A percentile compares a stretch with the other conserved stretches of the same genome.
These are phyloP conservation scores for Mareca penelope DNA, from an alignment of 2,797 vertebrate genomes.

Conservation along the genomic window DNA sequence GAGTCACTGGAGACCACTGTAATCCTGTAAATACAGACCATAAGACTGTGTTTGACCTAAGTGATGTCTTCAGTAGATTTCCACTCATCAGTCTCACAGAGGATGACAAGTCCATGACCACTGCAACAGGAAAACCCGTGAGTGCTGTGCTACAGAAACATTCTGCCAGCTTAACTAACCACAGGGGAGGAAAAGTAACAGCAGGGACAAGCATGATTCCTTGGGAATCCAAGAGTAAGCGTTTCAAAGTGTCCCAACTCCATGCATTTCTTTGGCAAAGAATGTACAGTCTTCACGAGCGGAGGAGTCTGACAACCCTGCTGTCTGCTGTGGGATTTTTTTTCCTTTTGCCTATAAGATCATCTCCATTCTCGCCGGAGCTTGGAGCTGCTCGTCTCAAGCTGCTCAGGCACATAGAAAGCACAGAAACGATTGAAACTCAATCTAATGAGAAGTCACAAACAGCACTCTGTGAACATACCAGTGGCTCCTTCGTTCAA, in stretches of 20 bases:
- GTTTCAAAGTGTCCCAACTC: background rate
- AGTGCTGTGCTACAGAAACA: background rate
- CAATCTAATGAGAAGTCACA: background rate
- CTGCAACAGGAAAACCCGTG: background rate
- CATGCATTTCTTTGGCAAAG: background rate
- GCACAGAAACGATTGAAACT: background rate
- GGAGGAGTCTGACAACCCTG: background rate
- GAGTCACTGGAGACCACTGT: too few relatives aligned
- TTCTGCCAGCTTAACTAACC: background rate
- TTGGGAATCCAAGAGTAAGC: background rate
- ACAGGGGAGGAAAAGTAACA: background rate
- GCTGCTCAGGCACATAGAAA: background rate
- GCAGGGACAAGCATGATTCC: background rate
- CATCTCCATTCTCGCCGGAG: background rate
- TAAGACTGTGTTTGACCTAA: background rate
- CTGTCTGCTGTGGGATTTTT: background rate
- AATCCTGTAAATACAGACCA: background rate
- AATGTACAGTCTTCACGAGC: rapidly evolving
- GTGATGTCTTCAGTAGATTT: background rate
- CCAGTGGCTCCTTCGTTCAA: background rate
- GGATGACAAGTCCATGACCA: background rate
- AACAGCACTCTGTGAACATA: background rate
- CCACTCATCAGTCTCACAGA: too few relatives aligned
- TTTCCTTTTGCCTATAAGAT: background rate
- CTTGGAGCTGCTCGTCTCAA: background rate